Evolutionary conservation across 2,888 invertebrate genomes (phyloP).

Genomic region (Graphium colonna): DNA sequence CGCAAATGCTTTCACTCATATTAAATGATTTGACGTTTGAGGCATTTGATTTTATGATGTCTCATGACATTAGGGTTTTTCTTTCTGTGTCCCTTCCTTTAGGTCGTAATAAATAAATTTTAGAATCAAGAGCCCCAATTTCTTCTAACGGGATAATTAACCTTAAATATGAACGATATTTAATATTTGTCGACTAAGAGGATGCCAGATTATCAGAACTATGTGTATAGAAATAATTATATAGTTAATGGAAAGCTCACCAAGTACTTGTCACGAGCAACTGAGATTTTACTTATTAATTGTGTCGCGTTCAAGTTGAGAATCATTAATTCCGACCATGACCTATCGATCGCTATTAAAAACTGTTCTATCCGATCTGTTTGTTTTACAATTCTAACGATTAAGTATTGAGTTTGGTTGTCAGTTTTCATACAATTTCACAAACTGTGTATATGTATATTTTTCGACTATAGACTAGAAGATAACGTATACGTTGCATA

Average conservation of each 20-base stretch:
- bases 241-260: neutral
- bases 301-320: neutral
- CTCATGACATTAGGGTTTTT: neutral
- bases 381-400: no score
- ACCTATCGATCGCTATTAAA: neutral
- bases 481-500: no score
- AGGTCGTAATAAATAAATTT: neutral
- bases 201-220: neutral
- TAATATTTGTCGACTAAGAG: neutral
- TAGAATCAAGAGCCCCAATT: neutral
- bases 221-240: neutral
- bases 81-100: neutral
- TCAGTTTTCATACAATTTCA: no score
- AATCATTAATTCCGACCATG: neutral
- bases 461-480: no score
- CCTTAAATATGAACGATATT: neutral
- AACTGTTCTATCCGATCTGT: no score
- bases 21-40: constrained; percentile 2
- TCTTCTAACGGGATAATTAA: neutral
- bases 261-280: neutral
- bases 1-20: constrained; percentile 14
- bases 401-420: no score
- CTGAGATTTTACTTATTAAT: neutral
- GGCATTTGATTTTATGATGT: constrained; percentile 14
- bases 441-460: no score